Conservation (phyloP, 2,888 invertebrate genomes). For the Limulus polyphemus region DNA sequence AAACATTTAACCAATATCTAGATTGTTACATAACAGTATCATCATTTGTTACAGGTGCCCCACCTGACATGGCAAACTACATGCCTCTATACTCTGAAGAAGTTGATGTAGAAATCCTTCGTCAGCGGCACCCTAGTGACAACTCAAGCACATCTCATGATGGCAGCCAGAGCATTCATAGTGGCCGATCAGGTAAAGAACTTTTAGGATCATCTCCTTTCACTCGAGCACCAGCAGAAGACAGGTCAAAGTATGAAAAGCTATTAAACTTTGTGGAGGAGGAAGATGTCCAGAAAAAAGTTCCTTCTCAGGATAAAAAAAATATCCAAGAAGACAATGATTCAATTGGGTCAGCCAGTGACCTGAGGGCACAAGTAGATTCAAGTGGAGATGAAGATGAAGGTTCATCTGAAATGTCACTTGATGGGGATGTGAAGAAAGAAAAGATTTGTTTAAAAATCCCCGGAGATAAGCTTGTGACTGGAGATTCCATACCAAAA, state of each 20-base stretch:
- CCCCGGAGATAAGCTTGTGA: too few species aligned
- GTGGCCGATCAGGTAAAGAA: conserved; percentile 21
- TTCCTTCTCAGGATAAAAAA: conserved; percentile 8
- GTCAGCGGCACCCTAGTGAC: conserved; percentile 23
- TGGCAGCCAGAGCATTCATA: conserved; percentile 21
- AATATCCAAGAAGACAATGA: conserved; percentile 21
- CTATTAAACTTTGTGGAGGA: conserved; percentile 42
- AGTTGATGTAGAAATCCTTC: conserved; percentile 12
- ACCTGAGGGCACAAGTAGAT: conserved; percentile 22
- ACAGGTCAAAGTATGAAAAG: conserved; percentile 64
- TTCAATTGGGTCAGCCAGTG: conserved; percentile 27
- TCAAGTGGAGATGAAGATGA: conserved; percentile 21
- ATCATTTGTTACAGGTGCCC: too few species aligned
- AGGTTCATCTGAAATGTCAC: conserved; percentile 7
- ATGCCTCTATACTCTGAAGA: conserved; percentile 25
- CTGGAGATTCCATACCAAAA: background rate
- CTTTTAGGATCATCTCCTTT: conserved; percentile 16
- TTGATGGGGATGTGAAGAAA: conserved; percentile 3
- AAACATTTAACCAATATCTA: too few species aligned
- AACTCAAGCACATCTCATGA: conserved; percentile 24
- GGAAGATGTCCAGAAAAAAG: conserved; percentile 24
- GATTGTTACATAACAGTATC: too few species aligned
- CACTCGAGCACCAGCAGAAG: conserved; percentile 41
- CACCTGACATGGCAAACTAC: conserved; percentile 23
- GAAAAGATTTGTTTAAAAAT: background rate